Base-by-base conservation (phyloP, 2,113 vertebrate species). In the Osmerus eperlanus region DNA sequence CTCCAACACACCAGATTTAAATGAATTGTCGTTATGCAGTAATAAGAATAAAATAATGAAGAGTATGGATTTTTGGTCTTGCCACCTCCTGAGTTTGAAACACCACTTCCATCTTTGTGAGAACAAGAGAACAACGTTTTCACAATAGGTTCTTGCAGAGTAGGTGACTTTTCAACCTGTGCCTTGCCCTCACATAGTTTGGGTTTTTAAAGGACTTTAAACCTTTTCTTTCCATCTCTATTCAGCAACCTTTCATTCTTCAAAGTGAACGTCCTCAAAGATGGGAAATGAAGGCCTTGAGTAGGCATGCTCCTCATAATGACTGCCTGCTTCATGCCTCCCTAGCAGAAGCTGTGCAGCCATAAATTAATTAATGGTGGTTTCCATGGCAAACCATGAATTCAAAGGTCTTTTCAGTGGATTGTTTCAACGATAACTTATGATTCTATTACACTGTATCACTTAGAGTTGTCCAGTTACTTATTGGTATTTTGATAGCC, bases 371-470 rank as follows among this genome's bases (percentile, higher is more conserved):
- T 32, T 65, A 32, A 16, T 65, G 7, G 68, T 29, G 3, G 3
- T 65, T 83, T 78, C 68, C 59, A 60, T 51, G 36, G 67, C 71
- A 64, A 84, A 78, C 19, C 14, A 62, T 16, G 0, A 62, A 62
- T 14, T 62, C 11, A 23, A 62, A 62, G 25, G 60, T 28, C 19
- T 12, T 59, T 59, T 65, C 25, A 80, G 70, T 70, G 71, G 78
- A 82, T 81, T 64, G 76, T 74, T 76, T 70, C 25, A 67, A 29
- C 70, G 73, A 78, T 83, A 74, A 58, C 29, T 58, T 23, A 78
- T 81, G 76, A 81, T 80, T 76, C 72, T 66, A 68, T 83, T 69
- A 76, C 66, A 63, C 53, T 9, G 56, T 63, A 12, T 62, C 71
- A 64, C 75, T 78, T 81, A 75, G 75, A 80, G 78, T 62, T 68